These are phyloP conservation scores for Ooceraea biroi DNA, from an alignment of 1,140 invertebrate species.

Conservation along the genomic window DNA sequence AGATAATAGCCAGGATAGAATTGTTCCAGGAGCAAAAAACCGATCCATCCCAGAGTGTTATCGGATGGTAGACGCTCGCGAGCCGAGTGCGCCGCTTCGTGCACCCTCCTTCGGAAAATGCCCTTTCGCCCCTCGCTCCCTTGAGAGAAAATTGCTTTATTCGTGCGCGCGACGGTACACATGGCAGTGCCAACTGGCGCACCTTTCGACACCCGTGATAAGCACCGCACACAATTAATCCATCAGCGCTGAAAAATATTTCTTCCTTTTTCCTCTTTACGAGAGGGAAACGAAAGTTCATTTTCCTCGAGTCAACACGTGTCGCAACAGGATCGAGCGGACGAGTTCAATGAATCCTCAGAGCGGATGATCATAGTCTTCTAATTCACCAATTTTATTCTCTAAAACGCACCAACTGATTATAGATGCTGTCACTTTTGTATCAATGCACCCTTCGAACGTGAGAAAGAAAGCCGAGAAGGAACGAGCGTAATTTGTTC, in stretches of 20 bases:
- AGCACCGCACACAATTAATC: slow-evolving; percentile 45
- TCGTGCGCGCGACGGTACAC: slow-evolving; percentile 14
- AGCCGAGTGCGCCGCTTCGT: slow-evolving; percentile 58
- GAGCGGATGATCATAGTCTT: neutral
- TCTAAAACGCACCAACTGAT: neutral
- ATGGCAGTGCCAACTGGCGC: slow-evolving; percentile 57
- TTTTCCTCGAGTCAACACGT: neutral
- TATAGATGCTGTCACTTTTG: neutral
- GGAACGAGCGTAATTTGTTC: slow-evolving; percentile 12
- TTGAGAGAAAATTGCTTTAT: slow-evolving; percentile 62
- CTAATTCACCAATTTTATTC: neutral
- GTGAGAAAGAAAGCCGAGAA: neutral
- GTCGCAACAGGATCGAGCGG: neutral
- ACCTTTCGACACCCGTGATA: slow-evolving; percentile 41
- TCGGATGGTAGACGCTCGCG: slow-evolving; percentile 78
- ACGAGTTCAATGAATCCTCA: too few relatives aligned
- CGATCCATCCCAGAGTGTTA: slow-evolving; percentile 82
- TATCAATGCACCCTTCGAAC: neutral
- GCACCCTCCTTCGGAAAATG: slow-evolving; percentile 39
- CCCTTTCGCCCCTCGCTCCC: neutral
- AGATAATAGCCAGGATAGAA: slow-evolving; percentile 83
- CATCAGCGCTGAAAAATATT: slow-evolving; percentile 33
- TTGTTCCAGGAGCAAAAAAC: slow-evolving; percentile 81
- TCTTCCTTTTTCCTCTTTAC: neutral
- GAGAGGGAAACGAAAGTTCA: neutral